A percentile compares a stretch with the other conserved stretches of the same genome.
Evolutionary conservation across 2,888 invertebrate species (phyloP).

Genomic region (Sericinus montela): DNA sequence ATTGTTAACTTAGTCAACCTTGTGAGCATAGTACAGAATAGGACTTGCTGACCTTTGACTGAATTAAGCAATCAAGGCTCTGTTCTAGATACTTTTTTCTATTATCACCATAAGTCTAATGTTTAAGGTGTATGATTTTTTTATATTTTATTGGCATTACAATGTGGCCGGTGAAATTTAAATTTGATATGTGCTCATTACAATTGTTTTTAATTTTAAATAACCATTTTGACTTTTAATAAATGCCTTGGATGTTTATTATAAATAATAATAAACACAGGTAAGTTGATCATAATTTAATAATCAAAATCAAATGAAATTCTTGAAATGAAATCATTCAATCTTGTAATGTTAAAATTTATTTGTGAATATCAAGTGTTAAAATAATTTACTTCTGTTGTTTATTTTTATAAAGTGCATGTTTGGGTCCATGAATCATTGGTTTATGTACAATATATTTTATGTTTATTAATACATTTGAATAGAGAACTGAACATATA

Average conservation of each 20-base stretch:
- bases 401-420: too few relatives aligned
- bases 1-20: background rate
- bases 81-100: constrained; percentile 5
- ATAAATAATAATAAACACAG: constrained; percentile 11
- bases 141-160: background rate
- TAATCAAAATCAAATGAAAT: background rate
- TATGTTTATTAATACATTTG: too few relatives aligned
- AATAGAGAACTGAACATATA: too few relatives aligned
- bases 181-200: background rate
- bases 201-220: background rate
- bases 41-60: constrained; percentile 6
- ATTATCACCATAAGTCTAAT: background rate
- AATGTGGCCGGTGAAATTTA: background rate
- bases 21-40: constrained; percentile 24
- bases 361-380: too few relatives aligned
- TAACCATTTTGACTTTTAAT: background rate
- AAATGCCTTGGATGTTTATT: constrained; percentile 15
- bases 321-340: too few relatives aligned
- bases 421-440: too few relatives aligned
- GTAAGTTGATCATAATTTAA: constrained; percentile 2
- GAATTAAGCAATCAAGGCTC: background rate
- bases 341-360: too few relatives aligned
- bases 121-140: too few relatives aligned
- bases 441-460: too few relatives aligned
- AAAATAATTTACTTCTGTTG: too few relatives aligned